phyloP scores from a whole-genome alignment of 2,888 invertebrate genomes.

The Didymodactylos carnosus region DNA sequence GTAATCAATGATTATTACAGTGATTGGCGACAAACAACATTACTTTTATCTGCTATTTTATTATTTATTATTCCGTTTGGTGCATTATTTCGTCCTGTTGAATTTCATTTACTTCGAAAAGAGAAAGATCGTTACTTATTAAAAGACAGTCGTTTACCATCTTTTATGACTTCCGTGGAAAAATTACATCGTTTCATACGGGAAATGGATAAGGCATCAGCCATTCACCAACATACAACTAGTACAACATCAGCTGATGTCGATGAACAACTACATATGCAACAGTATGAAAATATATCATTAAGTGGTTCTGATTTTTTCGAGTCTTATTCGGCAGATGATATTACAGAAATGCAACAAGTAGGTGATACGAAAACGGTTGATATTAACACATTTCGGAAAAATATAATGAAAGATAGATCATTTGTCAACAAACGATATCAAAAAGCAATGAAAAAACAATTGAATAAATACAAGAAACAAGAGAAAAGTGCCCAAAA shows the following conservation, averaged over 20 bases:
- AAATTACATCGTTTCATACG: not conserved
- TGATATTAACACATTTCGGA: not conserved
- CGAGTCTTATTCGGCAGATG: not conserved
- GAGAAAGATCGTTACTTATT: constrained; percentile 14
- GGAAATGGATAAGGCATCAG: not conserved
- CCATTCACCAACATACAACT: not conserved
- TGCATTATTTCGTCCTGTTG: constrained; percentile 1
- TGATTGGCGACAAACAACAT: constrained; percentile 4
- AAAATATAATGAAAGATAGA: not conserved
- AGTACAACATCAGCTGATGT: not conserved
- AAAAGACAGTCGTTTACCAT: not conserved
- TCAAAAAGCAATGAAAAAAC: not conserved
- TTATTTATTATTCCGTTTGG: constrained; percentile 1
- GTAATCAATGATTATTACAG: constrained; percentile 2
- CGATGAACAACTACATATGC: too few species aligned
- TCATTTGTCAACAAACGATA: not conserved
- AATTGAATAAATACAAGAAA: too few species aligned
- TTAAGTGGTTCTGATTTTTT: not conserved
- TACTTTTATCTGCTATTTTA: not conserved
- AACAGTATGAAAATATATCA: not conserved
- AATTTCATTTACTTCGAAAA: constrained; percentile 19
- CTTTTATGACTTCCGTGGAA: not conserved
- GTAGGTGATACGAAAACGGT: not conserved
- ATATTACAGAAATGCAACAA: not conserved
- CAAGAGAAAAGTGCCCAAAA: too few species aligned